Conservation (phyloP, 2,797 vertebrate species). For the Muscicapa striata region DNA sequence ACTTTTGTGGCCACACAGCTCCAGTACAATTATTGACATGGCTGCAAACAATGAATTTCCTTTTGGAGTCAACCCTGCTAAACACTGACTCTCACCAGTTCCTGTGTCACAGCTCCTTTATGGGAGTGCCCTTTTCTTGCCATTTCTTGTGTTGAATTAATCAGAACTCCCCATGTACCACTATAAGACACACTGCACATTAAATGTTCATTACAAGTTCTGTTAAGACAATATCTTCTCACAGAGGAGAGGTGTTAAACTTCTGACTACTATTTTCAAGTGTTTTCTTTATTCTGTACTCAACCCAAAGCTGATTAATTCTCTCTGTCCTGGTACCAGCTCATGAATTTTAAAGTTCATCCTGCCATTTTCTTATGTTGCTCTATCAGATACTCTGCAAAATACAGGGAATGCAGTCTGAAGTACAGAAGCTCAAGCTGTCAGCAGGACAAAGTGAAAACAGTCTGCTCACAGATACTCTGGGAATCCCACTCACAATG, state of each 20-base stretch:
- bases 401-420: conserved; percentile 12
- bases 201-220: conserved; percentile 66
- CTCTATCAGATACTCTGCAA: conserved; percentile 12
- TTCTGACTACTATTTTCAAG: conserved; percentile 65
- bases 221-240: conserved; percentile 58
- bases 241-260: conserved; percentile 63
- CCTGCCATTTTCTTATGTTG: conserved; percentile 26
- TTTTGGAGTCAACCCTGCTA: background rate
- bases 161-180: conserved; percentile 28
- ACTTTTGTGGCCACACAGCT: background rate
- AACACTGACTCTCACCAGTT: background rate
- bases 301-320: conserved; percentile 65
- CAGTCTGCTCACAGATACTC: conserved; percentile 57
- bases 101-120: background rate
- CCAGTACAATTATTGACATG: background rate
- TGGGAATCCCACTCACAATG: conserved; percentile 55
- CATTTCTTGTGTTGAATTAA: conserved; percentile 51
- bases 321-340: conserved; percentile 44
- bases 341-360: conserved; percentile 67
- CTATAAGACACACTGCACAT: conserved; percentile 13
- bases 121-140: conserved; percentile 13
- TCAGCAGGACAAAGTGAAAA: conserved; percentile 46
- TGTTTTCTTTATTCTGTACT: conserved; percentile 64
- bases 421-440: conserved; percentile 46
- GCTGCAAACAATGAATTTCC: background rate